phyloP scores from a whole-genome alignment of 2,888 invertebrate genomes.

The Zhuqinia jingwanae region DNA sequence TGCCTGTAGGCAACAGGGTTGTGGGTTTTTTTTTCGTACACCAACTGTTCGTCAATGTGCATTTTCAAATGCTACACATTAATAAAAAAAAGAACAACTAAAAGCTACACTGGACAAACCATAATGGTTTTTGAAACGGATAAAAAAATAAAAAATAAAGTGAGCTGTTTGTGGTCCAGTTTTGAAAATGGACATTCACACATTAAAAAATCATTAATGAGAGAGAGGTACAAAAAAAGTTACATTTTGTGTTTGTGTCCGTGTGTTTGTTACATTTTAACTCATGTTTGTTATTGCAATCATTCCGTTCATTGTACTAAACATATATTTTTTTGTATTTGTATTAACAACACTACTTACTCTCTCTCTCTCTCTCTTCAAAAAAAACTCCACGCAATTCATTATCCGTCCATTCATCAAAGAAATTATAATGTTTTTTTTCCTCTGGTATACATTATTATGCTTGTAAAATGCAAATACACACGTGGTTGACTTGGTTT shows the following conservation, averaged over 20 bases:
- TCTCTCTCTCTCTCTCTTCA: neutral
- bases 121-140: slow-evolving; percentile 37
- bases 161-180: slow-evolving; percentile 58
- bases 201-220: slow-evolving; percentile 57
- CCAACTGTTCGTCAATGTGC: slow-evolving; percentile 58
- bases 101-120: slow-evolving; percentile 24
- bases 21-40: neutral
- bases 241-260: no score
- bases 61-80: neutral
- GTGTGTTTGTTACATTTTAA: slow-evolving; percentile 9
- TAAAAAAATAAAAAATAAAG: slow-evolving; percentile 23
- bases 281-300: slow-evolving; percentile 44
- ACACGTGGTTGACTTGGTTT: slow-evolving; percentile 58
- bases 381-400: slow-evolving; percentile 5
- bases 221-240: neutral
- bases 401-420: slow-evolving; percentile 46
- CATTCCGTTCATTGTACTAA: slow-evolving; percentile 43
- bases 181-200: slow-evolving; percentile 65
- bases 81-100: slow-evolving; percentile 8
- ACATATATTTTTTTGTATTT: slow-evolving; percentile 39
- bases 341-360: neutral
- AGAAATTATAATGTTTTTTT: slow-evolving; percentile 46
- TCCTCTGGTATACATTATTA: neutral
- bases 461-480: slow-evolving; percentile 56
- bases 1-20: neutral